phyloP scores from a whole-genome alignment of 2,113 vertebrate species.

The Thymallus thymallus region DNA sequence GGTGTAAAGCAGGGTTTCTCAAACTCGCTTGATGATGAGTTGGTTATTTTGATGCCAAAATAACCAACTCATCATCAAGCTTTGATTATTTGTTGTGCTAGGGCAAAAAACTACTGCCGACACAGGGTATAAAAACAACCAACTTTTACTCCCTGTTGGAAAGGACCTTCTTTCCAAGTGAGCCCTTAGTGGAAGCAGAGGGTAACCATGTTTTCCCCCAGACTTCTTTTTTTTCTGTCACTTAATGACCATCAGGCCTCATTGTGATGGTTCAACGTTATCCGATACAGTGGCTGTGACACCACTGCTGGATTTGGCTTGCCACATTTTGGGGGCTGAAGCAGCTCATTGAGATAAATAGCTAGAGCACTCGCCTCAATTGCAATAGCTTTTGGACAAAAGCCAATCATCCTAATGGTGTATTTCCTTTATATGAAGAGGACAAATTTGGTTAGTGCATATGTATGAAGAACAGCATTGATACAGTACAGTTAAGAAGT shows the following conservation, averaged over 20 bases:
- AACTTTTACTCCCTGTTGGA: no score
- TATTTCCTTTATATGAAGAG: conserved; percentile 29
- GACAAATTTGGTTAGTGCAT: conserved; percentile 27
- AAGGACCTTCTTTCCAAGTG: background rate
- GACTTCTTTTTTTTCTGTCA: background rate
- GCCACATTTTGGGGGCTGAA: conserved; percentile 34
- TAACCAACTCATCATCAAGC: no score
- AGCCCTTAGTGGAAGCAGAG: no score
- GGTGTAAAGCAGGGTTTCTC: no score
- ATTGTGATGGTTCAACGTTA: conserved; percentile 19
- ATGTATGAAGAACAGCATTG: conserved; percentile 22
- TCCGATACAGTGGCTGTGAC: conserved; percentile 9
- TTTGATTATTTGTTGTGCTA: no score
- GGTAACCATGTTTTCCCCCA: no score
- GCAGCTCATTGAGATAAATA: conserved; percentile 37
- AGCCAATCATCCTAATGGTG: conserved; percentile 13
- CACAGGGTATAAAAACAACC: no score
- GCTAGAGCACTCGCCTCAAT: conserved; percentile 28
- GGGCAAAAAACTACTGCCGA: no score
- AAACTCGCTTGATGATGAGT: no score
- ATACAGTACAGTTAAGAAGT: background rate
- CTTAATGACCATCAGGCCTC: conserved; percentile 26
- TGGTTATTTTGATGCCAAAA: no score
- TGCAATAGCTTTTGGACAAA: conserved; percentile 29
- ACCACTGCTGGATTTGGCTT: conserved; percentile 24